A percentile compares a stretch with the other conserved stretches of the same genome.
Conservation (phyloP, 2,113 vertebrate species). For the Helogale parvula region DNA sequence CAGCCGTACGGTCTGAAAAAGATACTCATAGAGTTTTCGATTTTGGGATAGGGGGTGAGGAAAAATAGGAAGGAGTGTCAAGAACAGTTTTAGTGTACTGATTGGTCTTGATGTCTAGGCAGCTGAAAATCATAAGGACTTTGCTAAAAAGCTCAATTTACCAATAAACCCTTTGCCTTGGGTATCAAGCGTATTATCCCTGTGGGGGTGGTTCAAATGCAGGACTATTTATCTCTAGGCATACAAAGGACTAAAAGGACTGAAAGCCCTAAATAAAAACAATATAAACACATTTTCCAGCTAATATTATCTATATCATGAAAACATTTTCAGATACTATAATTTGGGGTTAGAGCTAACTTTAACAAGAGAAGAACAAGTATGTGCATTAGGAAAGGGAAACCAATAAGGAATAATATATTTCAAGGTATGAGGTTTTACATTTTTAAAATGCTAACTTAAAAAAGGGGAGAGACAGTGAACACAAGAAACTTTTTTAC, state of each 20-base stretch:
- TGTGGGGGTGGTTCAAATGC: constrained; percentile 35
- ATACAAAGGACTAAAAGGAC: constrained; percentile 54
- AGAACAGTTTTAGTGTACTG: constrained; percentile 64
- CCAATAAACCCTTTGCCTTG: constrained; percentile 46
- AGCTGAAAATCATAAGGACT: constrained; percentile 52
- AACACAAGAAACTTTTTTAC: constrained; percentile 73
- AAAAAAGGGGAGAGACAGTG: constrained; percentile 52
- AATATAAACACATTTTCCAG: constrained; percentile 52
- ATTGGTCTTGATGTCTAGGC: constrained; percentile 44
- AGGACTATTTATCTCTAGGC: constrained; percentile 46
- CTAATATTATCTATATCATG: constrained; percentile 48
- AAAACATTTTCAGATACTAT: constrained; percentile 53
- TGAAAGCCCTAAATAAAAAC: constrained; percentile 39
- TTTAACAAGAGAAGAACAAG: constrained; percentile 49
- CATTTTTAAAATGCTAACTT: constrained; percentile 72
- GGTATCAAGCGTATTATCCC: constrained; percentile 13
- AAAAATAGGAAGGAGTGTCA: constrained; percentile 24
- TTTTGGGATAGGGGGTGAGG: constrained; percentile 59
- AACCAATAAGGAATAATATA: constrained; percentile 61
- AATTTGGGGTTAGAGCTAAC: constrained; percentile 61
- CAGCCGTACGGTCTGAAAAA: constrained; percentile 74
- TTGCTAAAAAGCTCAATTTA: constrained; percentile 49
- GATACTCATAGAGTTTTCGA: constrained; percentile 65
- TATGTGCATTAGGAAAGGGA: constrained; percentile 67
- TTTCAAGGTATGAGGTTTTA: constrained; percentile 64